Base-by-base conservation (phyloP, 2,888 invertebrate species). In the Trachelus tabidus region DNA sequence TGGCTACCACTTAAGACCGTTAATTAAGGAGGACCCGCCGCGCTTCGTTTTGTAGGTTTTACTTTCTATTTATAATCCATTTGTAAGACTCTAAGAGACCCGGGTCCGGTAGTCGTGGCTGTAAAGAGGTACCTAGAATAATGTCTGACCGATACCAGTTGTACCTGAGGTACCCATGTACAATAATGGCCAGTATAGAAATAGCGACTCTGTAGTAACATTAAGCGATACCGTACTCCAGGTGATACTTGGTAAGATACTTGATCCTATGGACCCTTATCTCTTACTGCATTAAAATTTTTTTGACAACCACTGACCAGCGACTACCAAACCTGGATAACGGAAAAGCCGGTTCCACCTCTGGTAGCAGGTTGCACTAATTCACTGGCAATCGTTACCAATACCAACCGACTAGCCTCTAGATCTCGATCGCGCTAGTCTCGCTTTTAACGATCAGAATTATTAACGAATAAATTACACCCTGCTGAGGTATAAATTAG, bases 31-130 rank as follows among this genome's bases (percentile, higher is more conserved):
- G 77, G 71, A 35, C 68, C 34, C 56, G 73, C 74, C 71, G 34
- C 75, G 76, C 3, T 76, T 76, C 68, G 73, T 76, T 75, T 77
- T 75, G 75, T 77, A 75, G 75, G 34, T 77, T 77, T 78, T 78
- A 78, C 78, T 78, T 78, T 78, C 78, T 78, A 78, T 78, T 78
- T 78, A 73, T 78, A 76, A 78, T 76, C 73, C 68, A 78, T 76
- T 78, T 31, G 34, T 78, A 77, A 73, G 75, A 69, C 2, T 56
- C 56, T 9, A 9, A 23, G 56, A 56, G 56, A 56, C 56, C 40
- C 3, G 12, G 37, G 56, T 23, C 23, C 56, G 23, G 56, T 56
- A 56, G 56, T 56, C 56, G 9, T 1, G 2, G 56, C 23, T 56
- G 9, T 23, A 56, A 56, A 23, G 23, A 56, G 56, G 56, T 9